Evolutionary conservation across 2,888 invertebrate species (phyloP), one percentile per base, ranked within the genome.

Genomic region (Crioceris asparagi): DNA sequence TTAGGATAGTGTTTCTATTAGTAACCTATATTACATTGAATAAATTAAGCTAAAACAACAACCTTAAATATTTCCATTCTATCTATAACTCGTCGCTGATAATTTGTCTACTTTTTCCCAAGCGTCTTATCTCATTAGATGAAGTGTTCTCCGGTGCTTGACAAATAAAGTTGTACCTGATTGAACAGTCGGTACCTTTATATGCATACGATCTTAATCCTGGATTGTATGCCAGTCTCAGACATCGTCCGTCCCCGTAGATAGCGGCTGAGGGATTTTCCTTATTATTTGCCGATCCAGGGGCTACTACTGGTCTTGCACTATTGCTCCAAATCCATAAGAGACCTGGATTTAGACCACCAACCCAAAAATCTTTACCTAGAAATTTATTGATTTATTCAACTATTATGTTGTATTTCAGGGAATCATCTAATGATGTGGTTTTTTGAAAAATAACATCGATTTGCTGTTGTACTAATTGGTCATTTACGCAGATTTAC

Each of bases 291-390:
- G 45, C 44, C 3, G 48, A 43, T 12, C 50, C 52, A 3, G 54
- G 47, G 48, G 65, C 60, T 3, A 69, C 65, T 21, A 87, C 79
- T 0, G 86, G 83, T 40, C 79, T 73, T 1, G 83, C 87, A 18
- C 82, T 83, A 57, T 80, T 80, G 10, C 85, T 76, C 87, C 87
- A 87, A 57, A 87, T 86, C 87, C 87, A 87, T 34, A 87, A 66
- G 10, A 87, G 67, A 1, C 87, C 87, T 0, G 87, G 87, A 66
- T 87, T 87, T 39, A 87, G 66, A 0, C 85, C 87, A 18, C 84
- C 86, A 10, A 84, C 78, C 87, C 87, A 87, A 61, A 76, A 85
- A 54, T 82, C 82, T 46, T 72, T 72, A 5, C 79, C 83, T 71
- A 66, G n/a, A n/a, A n/a, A n/a, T n/a, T n/a, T n/a, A n/a, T n/a